phyloP scores from a whole-genome alignment of 2,888 invertebrate species.

The Urechis unicinctus region DNA sequence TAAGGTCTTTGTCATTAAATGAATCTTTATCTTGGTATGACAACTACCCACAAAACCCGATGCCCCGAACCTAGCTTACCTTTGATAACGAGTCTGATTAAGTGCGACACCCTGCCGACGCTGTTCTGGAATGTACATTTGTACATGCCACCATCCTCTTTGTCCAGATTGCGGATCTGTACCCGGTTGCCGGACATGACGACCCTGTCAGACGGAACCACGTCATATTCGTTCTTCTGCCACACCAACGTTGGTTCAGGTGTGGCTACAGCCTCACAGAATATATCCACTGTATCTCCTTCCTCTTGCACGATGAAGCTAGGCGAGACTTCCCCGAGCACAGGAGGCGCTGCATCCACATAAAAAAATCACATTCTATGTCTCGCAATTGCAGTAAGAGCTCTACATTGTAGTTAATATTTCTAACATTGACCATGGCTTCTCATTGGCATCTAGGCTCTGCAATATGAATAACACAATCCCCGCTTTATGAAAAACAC shows the following conservation, averaged over 20 bases:
- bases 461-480: too few species aligned
- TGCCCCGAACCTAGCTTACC: too few species aligned
- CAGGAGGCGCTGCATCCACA: slow-evolving; percentile 19
- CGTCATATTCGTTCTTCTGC: slow-evolving; percentile 65
- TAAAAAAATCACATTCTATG: neutral
- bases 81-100: slow-evolving; percentile 90
- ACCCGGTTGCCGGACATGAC: slow-evolving; percentile 15
- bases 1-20: too few species aligned
- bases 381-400: too few species aligned
- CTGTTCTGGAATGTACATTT: slow-evolving; percentile 92
- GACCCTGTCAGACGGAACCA: slow-evolving; percentile 13
- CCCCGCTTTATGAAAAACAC: too few species aligned
- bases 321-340: slow-evolving; percentile 21
- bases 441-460: too few species aligned
- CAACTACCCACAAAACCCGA: too few species aligned
- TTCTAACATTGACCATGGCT: too few species aligned
- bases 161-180: slow-evolving; percentile 77
- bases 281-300: slow-evolving; percentile 91
- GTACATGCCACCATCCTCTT: slow-evolving; percentile 93
- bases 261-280: slow-evolving; percentile 90
- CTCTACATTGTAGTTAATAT: too few species aligned
- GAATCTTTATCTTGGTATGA: too few species aligned
- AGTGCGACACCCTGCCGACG: slow-evolving; percentile 92
- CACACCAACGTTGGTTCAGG: slow-evolving; percentile 92
- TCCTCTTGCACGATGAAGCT: slow-evolving; percentile 21